Evolutionary conservation across 2,797 vertebrate species (phyloP).

Genomic region (Ambastaia sidthimunki): DNA sequence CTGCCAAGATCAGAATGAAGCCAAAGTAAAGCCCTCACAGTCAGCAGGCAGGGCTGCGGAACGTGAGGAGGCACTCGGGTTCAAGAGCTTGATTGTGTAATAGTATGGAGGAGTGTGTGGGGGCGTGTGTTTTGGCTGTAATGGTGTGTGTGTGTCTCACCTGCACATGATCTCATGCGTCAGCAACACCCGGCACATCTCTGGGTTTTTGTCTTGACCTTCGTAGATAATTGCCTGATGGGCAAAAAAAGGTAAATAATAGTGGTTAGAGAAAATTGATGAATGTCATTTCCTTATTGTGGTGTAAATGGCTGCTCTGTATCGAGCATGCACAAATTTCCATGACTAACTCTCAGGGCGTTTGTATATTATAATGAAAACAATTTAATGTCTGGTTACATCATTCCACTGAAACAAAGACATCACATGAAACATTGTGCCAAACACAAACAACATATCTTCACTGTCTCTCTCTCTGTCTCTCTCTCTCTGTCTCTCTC

Average conservation of each 20-base stretch:
- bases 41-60: conserved; percentile 19
- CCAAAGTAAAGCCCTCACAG: conserved; percentile 53
- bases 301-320: not conserved
- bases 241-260: conserved; percentile 31
- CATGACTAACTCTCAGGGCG: conserved; percentile 37
- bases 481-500: no score
- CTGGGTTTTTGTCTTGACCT: conserved; percentile 99
- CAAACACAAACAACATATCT: conserved; percentile 47
- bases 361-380: conserved; percentile 40
- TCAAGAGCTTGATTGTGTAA: conserved; percentile 56
- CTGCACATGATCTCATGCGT: conserved; percentile 99
- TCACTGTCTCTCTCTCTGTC: conserved; percentile 13
- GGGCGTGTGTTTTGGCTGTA: not conserved
- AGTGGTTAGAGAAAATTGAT: conserved; percentile 33
- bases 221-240: conserved; percentile 93
- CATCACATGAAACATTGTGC: conserved; percentile 52
- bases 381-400: conserved; percentile 39
- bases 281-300: conserved; percentile 20
- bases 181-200: conserved; percentile 98
- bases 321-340: conserved; percentile 26
- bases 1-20: conserved; percentile 37
- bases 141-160: conserved; percentile 62
- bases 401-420: conserved; percentile 45
- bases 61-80: conserved; percentile 22
- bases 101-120: conserved; percentile 35